Evolutionary conservation across 2,113 vertebrate genomes (phyloP), one percentile per base, ranked within the genome.

Genomic region (Camarhynchus parvulus): DNA sequence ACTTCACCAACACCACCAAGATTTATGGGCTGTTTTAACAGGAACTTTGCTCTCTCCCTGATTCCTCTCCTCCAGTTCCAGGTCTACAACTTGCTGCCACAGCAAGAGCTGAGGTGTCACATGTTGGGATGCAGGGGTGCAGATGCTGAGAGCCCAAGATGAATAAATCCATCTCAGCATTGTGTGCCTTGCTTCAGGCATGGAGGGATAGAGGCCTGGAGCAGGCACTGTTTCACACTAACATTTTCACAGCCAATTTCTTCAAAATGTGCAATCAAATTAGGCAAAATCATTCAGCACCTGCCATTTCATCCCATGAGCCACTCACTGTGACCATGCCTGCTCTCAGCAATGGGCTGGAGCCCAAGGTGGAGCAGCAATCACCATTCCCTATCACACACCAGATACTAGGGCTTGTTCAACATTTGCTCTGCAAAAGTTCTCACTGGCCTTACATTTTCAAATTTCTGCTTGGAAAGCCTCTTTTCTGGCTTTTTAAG

Each of bases 211-310:
- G 74, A 66, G 42, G 28, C 27, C 31, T 4, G 5, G 42, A 42
- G 44, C 4, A 21, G 53, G n/a, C 35, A 33, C 35, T 50, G 27
- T 52, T 89, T 94, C 81, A 55, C 77, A 41, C 31, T 70, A 78
- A 90, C 68, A 68, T 93, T 97, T 90, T 83, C 76, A 77, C 56
- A 87, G 83, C 56, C 61, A 87, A 24, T 90, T 93, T 69, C 83
- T 92, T 83, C 77, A 78, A 83, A 95, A 81, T 18, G 31, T 77
- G 49, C 4, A 15, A 69, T 50, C n/a, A 47, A 50, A 76, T 91
- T 59, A 68, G 50, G 9, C 30, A 61, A 58, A 90, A 73, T 41
- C 41, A 52, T 69, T 77, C 68, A 47, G 44, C 33, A 70, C 80
- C 52, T 83, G 42, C n/a, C 37, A 66, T 83, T 94, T 70, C 75